Percentiles rank a stretch among this genome's conserved stretches.
Conservation (phyloP, 2,797 vertebrate species). For the Podarcis lilfordi region DNA sequence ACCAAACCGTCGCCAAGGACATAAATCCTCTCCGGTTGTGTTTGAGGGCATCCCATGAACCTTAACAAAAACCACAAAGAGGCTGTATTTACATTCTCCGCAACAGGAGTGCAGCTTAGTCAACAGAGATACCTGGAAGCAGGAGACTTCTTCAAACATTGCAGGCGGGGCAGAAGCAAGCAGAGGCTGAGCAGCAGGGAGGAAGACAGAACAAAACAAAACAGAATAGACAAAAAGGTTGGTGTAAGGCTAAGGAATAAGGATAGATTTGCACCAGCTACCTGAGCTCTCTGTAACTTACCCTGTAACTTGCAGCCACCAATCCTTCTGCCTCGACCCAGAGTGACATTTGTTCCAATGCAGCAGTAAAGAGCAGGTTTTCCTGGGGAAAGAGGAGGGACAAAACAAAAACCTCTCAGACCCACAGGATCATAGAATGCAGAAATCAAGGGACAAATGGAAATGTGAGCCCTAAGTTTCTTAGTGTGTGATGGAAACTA, state of each 20-base stretch:
- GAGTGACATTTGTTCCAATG: too few species aligned
- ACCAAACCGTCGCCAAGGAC: conserved; percentile 53
- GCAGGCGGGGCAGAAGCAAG: conserved; percentile 52
- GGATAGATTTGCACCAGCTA: neutral
- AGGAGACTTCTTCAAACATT: conserved; percentile 39
- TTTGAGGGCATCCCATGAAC: conserved; percentile 53
- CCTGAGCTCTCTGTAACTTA: too few species aligned
- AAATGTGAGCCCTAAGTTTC: too few species aligned
- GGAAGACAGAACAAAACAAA: conserved; percentile 29
- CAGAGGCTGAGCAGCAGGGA: conserved; percentile 7
- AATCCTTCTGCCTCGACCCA: too few species aligned
- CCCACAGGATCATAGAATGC: too few species aligned
- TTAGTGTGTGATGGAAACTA: too few species aligned
- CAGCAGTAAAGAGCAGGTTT: too few species aligned
- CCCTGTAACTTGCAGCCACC: too few species aligned
- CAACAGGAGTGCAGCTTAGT: conserved; percentile 65
- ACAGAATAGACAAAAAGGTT: neutral
- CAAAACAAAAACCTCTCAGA: too few species aligned
- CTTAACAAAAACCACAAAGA: conserved; percentile 48
- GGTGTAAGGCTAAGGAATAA: neutral
- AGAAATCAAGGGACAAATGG: too few species aligned
- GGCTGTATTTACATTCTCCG: conserved; percentile 64
- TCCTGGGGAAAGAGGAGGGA: too few species aligned
- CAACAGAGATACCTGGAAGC: conserved; percentile 68
- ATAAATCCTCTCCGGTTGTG: conserved; percentile 50